Evolutionary conservation across 2,797 vertebrate species (phyloP).

Genomic region (Hippoglossus hippoglossus): DNA sequence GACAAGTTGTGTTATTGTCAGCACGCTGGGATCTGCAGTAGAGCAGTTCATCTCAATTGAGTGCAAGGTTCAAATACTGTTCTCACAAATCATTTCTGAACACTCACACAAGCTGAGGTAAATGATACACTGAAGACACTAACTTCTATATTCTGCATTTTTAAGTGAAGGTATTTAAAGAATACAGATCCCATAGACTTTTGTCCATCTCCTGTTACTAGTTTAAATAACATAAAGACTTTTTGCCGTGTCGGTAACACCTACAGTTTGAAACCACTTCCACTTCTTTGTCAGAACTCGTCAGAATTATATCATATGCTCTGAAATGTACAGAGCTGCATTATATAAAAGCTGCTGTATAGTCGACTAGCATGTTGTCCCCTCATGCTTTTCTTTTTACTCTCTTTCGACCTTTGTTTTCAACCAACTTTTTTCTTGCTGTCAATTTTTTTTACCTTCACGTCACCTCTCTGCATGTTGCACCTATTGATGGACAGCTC

Average conservation of each 20-base stretch:
- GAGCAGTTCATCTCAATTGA: slow-evolving; percentile 54
- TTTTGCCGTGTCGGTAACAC: too few species aligned
- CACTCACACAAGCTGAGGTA: slow-evolving; percentile 2
- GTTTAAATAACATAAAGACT: too few species aligned
- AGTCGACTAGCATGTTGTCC: too few species aligned
- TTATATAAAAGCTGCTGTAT: too few species aligned
- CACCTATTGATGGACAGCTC: slow-evolving; percentile 71
- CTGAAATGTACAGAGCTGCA: too few species aligned
- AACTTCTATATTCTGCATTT: slow-evolving; percentile 1
- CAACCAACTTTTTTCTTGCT: not conserved
- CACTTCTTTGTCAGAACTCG: too few species aligned
- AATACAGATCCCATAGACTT: too few species aligned
- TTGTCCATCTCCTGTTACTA: too few species aligned
- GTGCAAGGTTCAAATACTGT: slow-evolving; percentile 34
- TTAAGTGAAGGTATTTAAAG: too few species aligned
- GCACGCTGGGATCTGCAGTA: slow-evolving; percentile 57
- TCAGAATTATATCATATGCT: too few species aligned
- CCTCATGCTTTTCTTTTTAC: slow-evolving; percentile 1
- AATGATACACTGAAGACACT: not conserved
- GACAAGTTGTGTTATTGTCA: slow-evolving; percentile 68
- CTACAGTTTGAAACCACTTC: too few species aligned
- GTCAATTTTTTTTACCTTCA: slow-evolving; percentile 20
- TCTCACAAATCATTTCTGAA: slow-evolving; percentile 47
- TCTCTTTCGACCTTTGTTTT: slow-evolving; percentile 5
- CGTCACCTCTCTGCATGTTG: slow-evolving; percentile 35